These are phyloP conservation scores for Syngnathus floridae DNA, from an alignment of 2,113 vertebrate genomes.

Conservation along the genomic window DNA sequence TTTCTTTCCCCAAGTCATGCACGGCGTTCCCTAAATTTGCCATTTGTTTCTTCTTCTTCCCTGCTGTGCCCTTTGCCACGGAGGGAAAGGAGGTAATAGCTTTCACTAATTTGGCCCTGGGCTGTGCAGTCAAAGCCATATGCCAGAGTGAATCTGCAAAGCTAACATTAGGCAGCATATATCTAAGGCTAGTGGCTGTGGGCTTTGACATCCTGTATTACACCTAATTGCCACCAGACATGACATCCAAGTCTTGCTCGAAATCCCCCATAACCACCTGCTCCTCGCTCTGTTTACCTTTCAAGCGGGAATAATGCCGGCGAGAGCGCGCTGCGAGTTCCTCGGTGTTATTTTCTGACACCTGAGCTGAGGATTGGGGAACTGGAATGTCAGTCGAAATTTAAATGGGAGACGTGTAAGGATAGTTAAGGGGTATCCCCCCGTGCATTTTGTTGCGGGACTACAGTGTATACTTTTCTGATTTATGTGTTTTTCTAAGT, in stretches of 20 bases:
- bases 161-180: constrained; percentile 67
- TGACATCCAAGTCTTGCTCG: constrained; percentile 49
- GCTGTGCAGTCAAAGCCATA: constrained; percentile 59
- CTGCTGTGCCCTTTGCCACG: constrained; percentile 49
- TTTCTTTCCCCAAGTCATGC: background rate
- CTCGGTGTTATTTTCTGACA: constrained; percentile 60
- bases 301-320: constrained; percentile 57
- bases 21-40: constrained; percentile 6
- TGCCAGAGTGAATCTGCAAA: constrained; percentile 70
- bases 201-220: constrained; percentile 74
- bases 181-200: constrained; percentile 60
- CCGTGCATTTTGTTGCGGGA: constrained; percentile 47
- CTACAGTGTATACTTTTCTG: constrained; percentile 49
- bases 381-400: constrained; percentile 63
- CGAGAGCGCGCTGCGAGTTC: constrained; percentile 26
- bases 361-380: constrained; percentile 54
- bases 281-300: constrained; percentile 60
- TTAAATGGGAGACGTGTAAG: constrained; percentile 53
- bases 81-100: constrained; percentile 60
- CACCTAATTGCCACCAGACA: constrained; percentile 75
- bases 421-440: constrained; percentile 57
- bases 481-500: constrained; percentile 61
- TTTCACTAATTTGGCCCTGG: constrained; percentile 60
- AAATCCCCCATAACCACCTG: constrained; percentile 66
- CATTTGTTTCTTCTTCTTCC: constrained; percentile 10